Evolutionary conservation across 2,888 invertebrate species (phyloP).

Genomic region (Suillia variegata): DNA sequence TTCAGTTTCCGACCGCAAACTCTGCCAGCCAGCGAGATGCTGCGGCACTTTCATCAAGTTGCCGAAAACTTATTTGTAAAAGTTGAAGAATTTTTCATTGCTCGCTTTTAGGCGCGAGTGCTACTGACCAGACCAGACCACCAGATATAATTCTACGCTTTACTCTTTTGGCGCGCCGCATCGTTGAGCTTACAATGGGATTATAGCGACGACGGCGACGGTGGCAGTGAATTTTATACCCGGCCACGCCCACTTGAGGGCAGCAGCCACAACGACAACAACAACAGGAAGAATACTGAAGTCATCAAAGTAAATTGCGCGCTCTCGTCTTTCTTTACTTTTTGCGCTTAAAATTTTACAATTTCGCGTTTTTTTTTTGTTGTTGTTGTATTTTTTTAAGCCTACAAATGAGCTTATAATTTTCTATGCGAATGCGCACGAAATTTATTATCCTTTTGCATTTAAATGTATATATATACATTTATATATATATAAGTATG

Average conservation of each 20-base stretch:
- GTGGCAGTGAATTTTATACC: too few species aligned
- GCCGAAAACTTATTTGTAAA: neutral
- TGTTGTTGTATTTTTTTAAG: conserved; percentile 42
- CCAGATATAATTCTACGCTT: conserved; percentile 8
- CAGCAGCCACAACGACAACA: too few species aligned
- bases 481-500: neutral
- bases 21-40: conserved; percentile 3
- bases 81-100: conserved; percentile 24
- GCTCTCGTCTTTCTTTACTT: conserved; percentile 24
- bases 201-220: conserved; percentile 34
- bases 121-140: too few species aligned
- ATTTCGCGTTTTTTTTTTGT: conserved; percentile 14
- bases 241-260: neutral
- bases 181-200: conserved; percentile 34
- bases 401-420: conserved; percentile 59
- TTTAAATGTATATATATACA: too few species aligned
- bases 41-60: conserved; percentile 2
- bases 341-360: conserved; percentile 40
- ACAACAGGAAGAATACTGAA: neutral
- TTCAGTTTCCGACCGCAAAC: conserved; percentile 26
- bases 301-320: conserved; percentile 20
- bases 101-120: conserved; percentile 30
- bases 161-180: neutral
- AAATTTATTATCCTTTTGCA: conserved; percentile 49
- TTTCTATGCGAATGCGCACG: conserved; percentile 55